These are phyloP conservation scores for Leistus spinibarbis DNA, from an alignment of 2,888 invertebrate species.

Conservation along the genomic window DNA sequence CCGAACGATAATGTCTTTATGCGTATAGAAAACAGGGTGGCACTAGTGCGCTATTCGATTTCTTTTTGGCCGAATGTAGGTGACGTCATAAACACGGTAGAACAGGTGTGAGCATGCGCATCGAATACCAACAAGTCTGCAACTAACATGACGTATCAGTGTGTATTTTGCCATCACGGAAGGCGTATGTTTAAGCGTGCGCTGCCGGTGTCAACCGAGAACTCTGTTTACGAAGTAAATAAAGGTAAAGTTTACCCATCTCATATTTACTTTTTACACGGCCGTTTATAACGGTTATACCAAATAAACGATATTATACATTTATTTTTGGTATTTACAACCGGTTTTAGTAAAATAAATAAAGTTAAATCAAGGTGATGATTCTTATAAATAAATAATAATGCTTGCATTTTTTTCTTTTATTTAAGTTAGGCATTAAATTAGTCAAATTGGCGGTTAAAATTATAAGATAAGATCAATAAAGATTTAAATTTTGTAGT, in stretches of 20 bases:
- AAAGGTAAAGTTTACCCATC: slow-evolving; percentile 14
- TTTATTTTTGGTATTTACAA: too few relatives aligned
- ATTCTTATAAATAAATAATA: too few relatives aligned
- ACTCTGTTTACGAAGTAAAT: slow-evolving; percentile 36
- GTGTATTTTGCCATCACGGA: slow-evolving; percentile 23
- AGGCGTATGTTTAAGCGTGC: slow-evolving; percentile 13
- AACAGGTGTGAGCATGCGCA: slow-evolving; percentile 10
- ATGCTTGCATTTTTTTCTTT: too few relatives aligned
- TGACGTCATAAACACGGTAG: slow-evolving; percentile 1
- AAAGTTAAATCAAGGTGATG: too few relatives aligned
- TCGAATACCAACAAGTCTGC: slow-evolving; percentile 15
- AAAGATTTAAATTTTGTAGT: too few relatives aligned
- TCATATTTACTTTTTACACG: not conserved
- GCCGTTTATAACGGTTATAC: not conserved
- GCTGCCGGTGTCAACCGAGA: slow-evolving; percentile 7
- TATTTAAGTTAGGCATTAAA: too few relatives aligned
- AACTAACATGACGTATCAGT: slow-evolving; percentile 26
- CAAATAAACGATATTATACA: too few relatives aligned
- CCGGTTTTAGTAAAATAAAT: too few relatives aligned
- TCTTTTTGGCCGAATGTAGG: not conserved
- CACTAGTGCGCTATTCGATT: not conserved
- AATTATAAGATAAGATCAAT: too few relatives aligned
- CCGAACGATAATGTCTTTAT: not conserved
- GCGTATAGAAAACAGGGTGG: not conserved
- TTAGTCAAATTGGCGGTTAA: too few relatives aligned